Evolutionary conservation across 2,888 invertebrate species (phyloP).

Genomic region (Bursaphelenchus okinawaensis): DNA sequence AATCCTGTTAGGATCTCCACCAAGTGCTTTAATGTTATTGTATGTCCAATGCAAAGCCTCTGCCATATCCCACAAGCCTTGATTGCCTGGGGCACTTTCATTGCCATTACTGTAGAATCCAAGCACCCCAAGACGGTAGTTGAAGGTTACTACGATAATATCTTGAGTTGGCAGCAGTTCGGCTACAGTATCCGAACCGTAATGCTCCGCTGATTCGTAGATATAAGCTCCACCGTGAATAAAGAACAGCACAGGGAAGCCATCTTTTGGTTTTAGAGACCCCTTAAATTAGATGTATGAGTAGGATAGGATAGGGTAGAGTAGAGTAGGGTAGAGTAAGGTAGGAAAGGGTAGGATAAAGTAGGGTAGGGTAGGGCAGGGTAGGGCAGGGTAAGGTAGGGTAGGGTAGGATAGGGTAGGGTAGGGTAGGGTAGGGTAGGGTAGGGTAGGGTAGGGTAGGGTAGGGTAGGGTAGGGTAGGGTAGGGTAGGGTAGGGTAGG

Average conservation of each 20-base stretch:
- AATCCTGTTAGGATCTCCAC: conserved; percentile 18
- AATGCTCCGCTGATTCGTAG: background rate
- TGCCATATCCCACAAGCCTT: conserved; percentile 21
- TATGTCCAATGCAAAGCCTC: conserved; percentile 20
- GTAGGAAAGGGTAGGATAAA: too few species aligned
- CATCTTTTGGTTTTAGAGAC: background rate
- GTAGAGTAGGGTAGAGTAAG: too few species aligned
- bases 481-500: too few species aligned
- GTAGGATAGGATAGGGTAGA: too few species aligned
- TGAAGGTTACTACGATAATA: conserved; percentile 14
- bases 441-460: too few species aligned
- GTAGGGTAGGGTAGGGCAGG: too few species aligned
- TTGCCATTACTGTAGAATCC: background rate
- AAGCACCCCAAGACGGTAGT: conserved; percentile 9
- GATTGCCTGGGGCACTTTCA: conserved; percentile 19
- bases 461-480: too few species aligned
- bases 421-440: too few species aligned
- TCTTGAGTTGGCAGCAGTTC: background rate
- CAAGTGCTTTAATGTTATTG: conserved; percentile 15
- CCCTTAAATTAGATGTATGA: too few species aligned
- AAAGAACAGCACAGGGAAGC: background rate
- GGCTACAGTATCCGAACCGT: background rate
- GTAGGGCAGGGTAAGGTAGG: too few species aligned
- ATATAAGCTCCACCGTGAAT: background rate
- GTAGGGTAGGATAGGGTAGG: too few species aligned